Conservation (phyloP, 1,140 invertebrate genomes). For the Papilio xuthus region DNA sequence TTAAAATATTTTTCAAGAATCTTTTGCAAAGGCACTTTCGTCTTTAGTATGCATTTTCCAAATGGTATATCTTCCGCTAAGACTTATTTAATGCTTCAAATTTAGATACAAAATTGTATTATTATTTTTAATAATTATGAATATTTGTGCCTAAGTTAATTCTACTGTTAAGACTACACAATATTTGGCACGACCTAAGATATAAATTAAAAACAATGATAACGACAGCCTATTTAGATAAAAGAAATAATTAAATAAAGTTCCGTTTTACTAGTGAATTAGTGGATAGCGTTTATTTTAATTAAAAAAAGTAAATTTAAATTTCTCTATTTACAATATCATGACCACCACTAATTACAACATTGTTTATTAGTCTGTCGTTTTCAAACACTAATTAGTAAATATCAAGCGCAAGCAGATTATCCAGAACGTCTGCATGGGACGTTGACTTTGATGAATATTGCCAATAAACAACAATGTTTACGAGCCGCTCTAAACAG, state of each 20-base stretch:
- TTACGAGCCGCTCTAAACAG: slow-evolving; percentile 25
- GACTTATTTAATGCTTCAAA: too few species aligned
- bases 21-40: background rate
- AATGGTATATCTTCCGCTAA: too few species aligned
- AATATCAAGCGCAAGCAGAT: slow-evolving; percentile 28
- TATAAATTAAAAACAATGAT: background rate
- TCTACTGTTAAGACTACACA: background rate
- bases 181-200: background rate
- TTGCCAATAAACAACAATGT: slow-evolving; percentile 35
- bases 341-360: background rate
- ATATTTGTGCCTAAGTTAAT: background rate
- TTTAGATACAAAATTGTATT: too few species aligned
- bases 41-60: too few species aligned
- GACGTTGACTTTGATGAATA: slow-evolving; percentile 34
- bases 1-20: too few species aligned
- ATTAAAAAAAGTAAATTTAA: background rate
- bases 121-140: too few species aligned
- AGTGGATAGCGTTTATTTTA: background rate
- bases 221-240: background rate
- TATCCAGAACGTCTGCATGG: slow-evolving; percentile 26
- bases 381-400: slow-evolving; percentile 21
- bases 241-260: background rate
- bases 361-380: background rate
- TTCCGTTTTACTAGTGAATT: background rate
- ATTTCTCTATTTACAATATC: background rate